These are phyloP conservation scores for Polylopha cassiicola DNA, from an alignment of 2,888 invertebrate species.

Conservation along the genomic window DNA sequence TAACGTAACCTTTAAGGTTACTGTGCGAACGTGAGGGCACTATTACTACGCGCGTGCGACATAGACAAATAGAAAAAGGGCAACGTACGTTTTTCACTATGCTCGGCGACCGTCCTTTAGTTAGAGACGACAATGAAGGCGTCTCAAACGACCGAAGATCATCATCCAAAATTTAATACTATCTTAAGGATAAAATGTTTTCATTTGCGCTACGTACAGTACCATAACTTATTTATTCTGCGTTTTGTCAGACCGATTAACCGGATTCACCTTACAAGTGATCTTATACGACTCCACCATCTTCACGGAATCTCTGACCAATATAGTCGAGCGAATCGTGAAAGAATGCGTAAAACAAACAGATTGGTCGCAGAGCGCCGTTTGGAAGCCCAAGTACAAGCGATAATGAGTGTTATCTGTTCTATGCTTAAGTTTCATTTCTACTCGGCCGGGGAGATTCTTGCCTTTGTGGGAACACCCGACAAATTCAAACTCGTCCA, in stretches of 20 bases:
- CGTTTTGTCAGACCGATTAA: conserved; percentile 35
- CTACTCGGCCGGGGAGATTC: conserved; percentile 61
- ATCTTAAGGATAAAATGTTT: too few species aligned
- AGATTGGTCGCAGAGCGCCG: conserved; percentile 55
- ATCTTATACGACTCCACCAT: conserved; percentile 70
- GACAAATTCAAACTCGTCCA: conserved; percentile 62
- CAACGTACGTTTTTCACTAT: too few species aligned
- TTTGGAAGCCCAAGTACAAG: conserved; percentile 65
- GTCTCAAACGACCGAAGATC: too few species aligned
- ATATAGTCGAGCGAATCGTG: conserved; percentile 61
- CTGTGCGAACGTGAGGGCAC: too few species aligned
- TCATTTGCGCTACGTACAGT: too few species aligned
- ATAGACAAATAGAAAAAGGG: too few species aligned
- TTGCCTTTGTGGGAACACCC: conserved; percentile 52
- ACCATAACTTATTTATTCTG: too few species aligned
- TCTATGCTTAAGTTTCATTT: conserved; percentile 62
- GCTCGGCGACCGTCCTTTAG: too few species aligned
- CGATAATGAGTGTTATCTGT: conserved; percentile 67
- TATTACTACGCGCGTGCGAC: too few species aligned
- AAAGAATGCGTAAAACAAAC: conserved; percentile 64
- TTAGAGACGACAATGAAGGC: too few species aligned
- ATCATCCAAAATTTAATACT: too few species aligned
- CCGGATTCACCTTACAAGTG: conserved; percentile 69
- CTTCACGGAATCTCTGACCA: conserved; percentile 67
- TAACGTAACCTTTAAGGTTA: too few species aligned